These are phyloP conservation scores for Campoplex nolae DNA, from an alignment of 2,888 invertebrate species.

Conservation along the genomic window DNA sequence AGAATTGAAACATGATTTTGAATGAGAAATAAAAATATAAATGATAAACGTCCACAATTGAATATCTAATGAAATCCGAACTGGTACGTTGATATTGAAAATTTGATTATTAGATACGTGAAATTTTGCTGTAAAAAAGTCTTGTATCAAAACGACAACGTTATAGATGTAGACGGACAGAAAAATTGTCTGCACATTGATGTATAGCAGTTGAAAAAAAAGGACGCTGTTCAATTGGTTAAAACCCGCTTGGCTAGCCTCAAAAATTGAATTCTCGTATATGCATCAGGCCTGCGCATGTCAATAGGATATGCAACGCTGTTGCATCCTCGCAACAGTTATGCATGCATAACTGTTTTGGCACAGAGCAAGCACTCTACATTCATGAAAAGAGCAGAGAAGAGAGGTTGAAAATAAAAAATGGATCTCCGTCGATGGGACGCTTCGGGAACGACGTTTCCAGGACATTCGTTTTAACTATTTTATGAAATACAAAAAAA, in stretches of 20 bases:
- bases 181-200: background rate
- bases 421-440: constrained; percentile 41
- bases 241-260: constrained; percentile 39
- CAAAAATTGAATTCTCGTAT: constrained; percentile 25
- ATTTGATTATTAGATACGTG: background rate
- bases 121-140: background rate
- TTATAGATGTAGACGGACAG: background rate
- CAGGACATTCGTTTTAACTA: constrained; percentile 34
- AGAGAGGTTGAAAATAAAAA: constrained; percentile 1
- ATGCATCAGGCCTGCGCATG: constrained; percentile 1
- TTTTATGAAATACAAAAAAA: constrained; percentile 7
- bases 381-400: constrained; percentile 35
- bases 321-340: constrained; percentile 62
- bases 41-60: background rate
- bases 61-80: background rate
- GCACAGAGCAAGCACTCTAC: constrained; percentile 37
- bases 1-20: background rate
- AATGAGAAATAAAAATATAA: background rate
- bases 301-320: constrained; percentile 52
- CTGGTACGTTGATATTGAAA: background rate
- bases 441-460: constrained; percentile 50
- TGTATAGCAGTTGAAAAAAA: constrained; percentile 1
- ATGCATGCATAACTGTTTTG: constrained; percentile 25
- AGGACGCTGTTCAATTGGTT: constrained; percentile 30
- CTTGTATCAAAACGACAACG: background rate